Conservation (phyloP, 2,797 vertebrate species). For the Leuciscus waleckii region DNA sequence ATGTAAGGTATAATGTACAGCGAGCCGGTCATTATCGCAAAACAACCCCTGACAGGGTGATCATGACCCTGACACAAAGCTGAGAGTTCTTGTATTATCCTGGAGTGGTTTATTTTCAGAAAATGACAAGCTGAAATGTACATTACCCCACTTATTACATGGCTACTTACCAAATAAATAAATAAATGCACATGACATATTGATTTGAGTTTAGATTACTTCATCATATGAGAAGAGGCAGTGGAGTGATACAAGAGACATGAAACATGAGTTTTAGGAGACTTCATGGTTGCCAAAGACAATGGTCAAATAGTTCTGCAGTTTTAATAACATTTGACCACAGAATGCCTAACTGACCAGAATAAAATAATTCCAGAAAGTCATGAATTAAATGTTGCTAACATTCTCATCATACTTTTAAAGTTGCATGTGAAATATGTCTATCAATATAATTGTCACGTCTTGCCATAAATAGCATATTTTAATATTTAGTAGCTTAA, state of each 20-base stretch:
- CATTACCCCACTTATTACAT: not conserved
- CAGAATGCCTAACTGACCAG: not conserved
- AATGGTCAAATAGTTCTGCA: not conserved
- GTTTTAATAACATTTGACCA: not conserved
- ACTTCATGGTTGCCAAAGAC: not conserved
- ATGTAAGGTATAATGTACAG: constrained; percentile 19
- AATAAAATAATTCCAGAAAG: not conserved
- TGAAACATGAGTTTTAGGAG: constrained; percentile 1
- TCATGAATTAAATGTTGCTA: not conserved
- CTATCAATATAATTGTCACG: not conserved
- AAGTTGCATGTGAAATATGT: not conserved
- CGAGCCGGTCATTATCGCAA: not conserved
- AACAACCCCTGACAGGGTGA: constrained; percentile 23
- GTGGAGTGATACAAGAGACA: constrained; percentile 20
- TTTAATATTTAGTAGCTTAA: not conserved
- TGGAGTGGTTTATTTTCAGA: constrained; percentile 42
- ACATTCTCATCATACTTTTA: not conserved
- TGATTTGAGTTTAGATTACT: constrained; percentile 27
- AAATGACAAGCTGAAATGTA: not conserved
- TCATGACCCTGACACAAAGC: constrained; percentile 11
- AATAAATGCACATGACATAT: constrained; percentile 18
- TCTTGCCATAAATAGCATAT: not conserved
- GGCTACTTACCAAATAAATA: constrained; percentile 20
- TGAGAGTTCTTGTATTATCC: constrained; percentile 10
- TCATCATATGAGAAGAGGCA: constrained; percentile 19